Evolutionary conservation across 1,140 invertebrate species (phyloP).

Genomic region (Ostrea edulis): DNA sequence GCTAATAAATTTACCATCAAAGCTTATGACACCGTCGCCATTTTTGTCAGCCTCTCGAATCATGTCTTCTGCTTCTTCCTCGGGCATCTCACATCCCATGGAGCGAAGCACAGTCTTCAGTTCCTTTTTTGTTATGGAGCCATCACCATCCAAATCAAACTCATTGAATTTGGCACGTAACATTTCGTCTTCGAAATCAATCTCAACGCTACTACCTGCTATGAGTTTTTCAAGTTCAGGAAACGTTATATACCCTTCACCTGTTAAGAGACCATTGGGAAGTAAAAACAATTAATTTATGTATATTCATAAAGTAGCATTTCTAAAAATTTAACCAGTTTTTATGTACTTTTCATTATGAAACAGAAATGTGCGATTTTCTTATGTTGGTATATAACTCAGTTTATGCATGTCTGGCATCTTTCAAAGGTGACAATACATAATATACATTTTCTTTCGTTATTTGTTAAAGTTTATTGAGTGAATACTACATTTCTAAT

Average conservation of each 20-base stretch:
- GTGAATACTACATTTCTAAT: too few relatives aligned
- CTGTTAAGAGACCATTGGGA: background rate
- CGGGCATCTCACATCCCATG: slow-evolving; percentile 43
- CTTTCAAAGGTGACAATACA: too few relatives aligned
- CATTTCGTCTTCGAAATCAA: slow-evolving; percentile 51
- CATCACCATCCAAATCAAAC: slow-evolving; percentile 54
- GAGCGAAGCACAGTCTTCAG: slow-evolving; percentile 25
- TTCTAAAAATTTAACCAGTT: too few relatives aligned
- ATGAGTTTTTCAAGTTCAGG: slow-evolving; percentile 40
- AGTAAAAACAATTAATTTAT: too few relatives aligned
- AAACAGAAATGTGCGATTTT: too few relatives aligned
- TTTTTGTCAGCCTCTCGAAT: slow-evolving; percentile 53
- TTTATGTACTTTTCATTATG: too few relatives aligned
- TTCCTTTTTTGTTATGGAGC: slow-evolving; percentile 50
- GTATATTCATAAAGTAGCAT: too few relatives aligned
- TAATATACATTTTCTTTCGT: too few relatives aligned
- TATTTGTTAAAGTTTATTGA: too few relatives aligned
- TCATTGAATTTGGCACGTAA: slow-evolving; percentile 43
- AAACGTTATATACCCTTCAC: slow-evolving; percentile 38
- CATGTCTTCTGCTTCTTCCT: slow-evolving; percentile 47
- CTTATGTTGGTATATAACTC: too few relatives aligned
- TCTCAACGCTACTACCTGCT: background rate
- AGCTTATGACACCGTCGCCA: slow-evolving; percentile 52
- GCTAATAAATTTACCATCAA: slow-evolving; percentile 40
- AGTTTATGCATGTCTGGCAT: too few relatives aligned